phyloP scores from a whole-genome alignment of 2,113 vertebrate species.

The Cryptomyrus ogoouensis region DNA sequence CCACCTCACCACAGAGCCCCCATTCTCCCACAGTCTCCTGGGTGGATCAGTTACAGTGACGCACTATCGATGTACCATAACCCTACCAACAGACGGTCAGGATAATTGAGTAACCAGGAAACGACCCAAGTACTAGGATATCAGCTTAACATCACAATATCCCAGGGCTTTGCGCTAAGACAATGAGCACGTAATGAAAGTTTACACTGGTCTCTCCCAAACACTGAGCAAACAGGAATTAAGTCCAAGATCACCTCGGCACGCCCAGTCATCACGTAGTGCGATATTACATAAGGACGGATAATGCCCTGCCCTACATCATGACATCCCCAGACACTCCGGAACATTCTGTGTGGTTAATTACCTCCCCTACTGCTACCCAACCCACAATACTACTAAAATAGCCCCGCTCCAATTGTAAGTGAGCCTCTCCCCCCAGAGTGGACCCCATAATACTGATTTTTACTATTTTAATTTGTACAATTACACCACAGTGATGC shows the following conservation, averaged over 20 bases:
- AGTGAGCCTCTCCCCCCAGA: background rate
- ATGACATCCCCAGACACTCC: background rate
- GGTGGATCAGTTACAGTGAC: background rate
- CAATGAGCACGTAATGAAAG: background rate
- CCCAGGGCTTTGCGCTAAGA: background rate
- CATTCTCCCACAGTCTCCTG: background rate
- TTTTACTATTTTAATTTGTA: slow-evolving; percentile 38
- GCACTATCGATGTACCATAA: background rate
- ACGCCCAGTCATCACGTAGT: background rate
- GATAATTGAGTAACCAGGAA: background rate
- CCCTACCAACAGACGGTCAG: background rate
- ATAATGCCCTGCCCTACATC: background rate
- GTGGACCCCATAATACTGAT: background rate
- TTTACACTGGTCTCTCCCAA: background rate
- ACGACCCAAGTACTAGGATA: background rate
- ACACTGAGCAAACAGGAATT: slow-evolving; percentile 26
- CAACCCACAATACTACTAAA: slow-evolving; percentile 2
- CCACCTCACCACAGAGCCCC: background rate
- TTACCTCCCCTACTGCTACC: background rate
- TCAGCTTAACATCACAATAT: background rate
- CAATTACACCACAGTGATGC: slow-evolving; percentile 27
- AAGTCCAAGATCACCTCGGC: background rate
- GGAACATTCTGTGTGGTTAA: background rate
- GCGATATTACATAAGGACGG: background rate
- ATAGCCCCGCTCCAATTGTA: background rate